Evolutionary conservation across 1,140 invertebrate genomes (phyloP).

Genomic region (Drosophila persimilis): DNA sequence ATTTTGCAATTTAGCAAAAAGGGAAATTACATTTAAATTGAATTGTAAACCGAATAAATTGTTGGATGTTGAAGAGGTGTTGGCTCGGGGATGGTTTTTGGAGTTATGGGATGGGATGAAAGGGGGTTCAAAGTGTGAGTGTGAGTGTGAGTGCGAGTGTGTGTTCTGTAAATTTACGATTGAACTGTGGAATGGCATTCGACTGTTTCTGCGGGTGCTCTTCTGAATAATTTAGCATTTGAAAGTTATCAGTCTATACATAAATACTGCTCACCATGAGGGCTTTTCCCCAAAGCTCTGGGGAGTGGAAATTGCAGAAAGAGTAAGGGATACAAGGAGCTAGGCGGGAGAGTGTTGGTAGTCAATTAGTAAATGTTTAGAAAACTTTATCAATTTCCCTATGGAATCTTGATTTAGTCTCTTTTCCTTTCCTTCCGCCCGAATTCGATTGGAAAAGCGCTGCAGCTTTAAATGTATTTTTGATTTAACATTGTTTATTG

Average conservation of each 20-base stretch:
- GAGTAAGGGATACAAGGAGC: neutral
- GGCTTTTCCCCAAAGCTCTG: constrained; percentile 2
- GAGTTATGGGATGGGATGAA: neutral
- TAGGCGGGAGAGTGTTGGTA: too few species aligned
- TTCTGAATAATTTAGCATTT: constrained; percentile 36
- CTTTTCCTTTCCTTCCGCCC: too few species aligned
- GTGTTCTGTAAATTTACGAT: constrained; percentile 34
- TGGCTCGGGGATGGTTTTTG: neutral
- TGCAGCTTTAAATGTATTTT: constrained; percentile 32
- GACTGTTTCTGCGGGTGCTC: constrained; percentile 30
- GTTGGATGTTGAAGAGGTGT: constrained; percentile 19
- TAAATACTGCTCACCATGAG: neutral
- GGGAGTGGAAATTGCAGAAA: neutral
- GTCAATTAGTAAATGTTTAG: too few species aligned
- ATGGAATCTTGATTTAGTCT: neutral
- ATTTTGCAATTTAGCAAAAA: constrained; percentile 67
- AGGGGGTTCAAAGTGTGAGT: neutral
- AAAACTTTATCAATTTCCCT: constrained; percentile 16
- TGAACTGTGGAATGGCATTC: constrained; percentile 28
- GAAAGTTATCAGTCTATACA: constrained; percentile 10
- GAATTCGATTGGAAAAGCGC: constrained; percentile 22
- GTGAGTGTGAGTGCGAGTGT: constrained; percentile 9
- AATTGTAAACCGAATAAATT: constrained; percentile 70
- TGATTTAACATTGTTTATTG: constrained; percentile 18
- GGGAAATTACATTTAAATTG: constrained; percentile 79